phyloP scores from a whole-genome alignment of 37 sponge, comb jelly and placozoan genomes.

The Eunapius fragilis region DNA sequence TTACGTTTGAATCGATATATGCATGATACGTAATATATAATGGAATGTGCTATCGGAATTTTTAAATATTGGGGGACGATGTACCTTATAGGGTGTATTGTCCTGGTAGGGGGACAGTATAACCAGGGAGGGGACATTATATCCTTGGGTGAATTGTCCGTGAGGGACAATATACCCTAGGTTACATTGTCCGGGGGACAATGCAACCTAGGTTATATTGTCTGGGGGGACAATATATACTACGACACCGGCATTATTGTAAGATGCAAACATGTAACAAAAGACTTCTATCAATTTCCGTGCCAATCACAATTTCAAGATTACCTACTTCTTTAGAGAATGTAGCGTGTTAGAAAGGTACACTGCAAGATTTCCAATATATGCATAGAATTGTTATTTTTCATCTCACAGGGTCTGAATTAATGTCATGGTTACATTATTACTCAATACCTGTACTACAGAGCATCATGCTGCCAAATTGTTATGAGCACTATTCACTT shows the following conservation, averaged over 20 bases:
- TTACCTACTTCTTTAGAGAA: constrained; percentile 1
- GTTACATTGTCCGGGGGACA: too few species aligned
- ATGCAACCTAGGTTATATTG: too few species aligned
- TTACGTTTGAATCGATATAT: too few species aligned
- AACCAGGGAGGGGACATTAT: too few species aligned
- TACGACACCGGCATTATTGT: not conserved
- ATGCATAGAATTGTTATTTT: not conserved
- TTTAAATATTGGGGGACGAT: too few species aligned
- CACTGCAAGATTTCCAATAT: not conserved
- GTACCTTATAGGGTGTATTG: too few species aligned
- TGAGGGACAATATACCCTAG: too few species aligned
- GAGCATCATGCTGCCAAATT: not conserved
- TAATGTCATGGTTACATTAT: not conserved
- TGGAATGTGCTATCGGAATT: too few species aligned
- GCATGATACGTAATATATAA: too few species aligned
- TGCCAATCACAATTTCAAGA: constrained; percentile 9
- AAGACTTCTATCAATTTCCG: not conserved
- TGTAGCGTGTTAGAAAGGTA: constrained; percentile 10
- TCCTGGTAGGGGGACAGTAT: too few species aligned
- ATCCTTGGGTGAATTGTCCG: too few species aligned
- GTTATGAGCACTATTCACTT: constrained; percentile 3
- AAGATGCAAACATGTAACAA: constrained; percentile 2
- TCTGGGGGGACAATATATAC: too few species aligned
- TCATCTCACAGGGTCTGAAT: constrained; percentile 8
- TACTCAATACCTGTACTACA: constrained; percentile 22